Percentiles rank a stretch among this genome's conserved stretches.
Evolutionary conservation across 2,888 invertebrate genomes (phyloP).

Genomic region (Urechis unicinctus): DNA sequence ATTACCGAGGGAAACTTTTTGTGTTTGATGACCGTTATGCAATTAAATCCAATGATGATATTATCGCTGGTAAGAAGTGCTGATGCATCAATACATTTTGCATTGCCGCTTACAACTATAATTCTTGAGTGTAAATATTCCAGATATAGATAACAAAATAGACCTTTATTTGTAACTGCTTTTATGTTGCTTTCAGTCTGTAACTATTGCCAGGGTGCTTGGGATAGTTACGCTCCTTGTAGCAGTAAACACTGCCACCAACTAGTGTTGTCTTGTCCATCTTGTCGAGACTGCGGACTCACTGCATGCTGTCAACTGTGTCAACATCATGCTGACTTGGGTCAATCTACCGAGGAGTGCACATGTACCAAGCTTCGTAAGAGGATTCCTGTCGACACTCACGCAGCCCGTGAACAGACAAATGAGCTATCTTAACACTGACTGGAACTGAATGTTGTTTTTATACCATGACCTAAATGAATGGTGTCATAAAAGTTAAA

Average conservation of each 20-base stretch:
- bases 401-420: no score
- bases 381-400: no score
- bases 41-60: conserved; percentile 13
- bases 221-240: conserved; percentile 13
- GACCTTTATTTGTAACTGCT: not conserved
- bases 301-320: conserved; percentile 14
- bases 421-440: no score
- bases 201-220: conserved; percentile 10
- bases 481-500: no score
- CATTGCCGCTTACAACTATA: not conserved
- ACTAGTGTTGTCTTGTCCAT: conserved; percentile 13
- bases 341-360: conserved; percentile 9
- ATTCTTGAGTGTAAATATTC: not conserved
- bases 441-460: no score
- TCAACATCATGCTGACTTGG: not conserved
- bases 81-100: no score
- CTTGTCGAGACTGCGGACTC: conserved; percentile 5
- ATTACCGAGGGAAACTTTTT: conserved; percentile 17
- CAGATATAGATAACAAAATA: no score
- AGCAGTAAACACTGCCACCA: conserved; percentile 14
- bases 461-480: no score
- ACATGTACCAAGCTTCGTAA: conserved; percentile 7
- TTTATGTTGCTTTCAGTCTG: conserved; percentile 10
- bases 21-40: conserved; percentile 18
- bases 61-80: conserved; percentile 9